phyloP scores from a whole-genome alignment of 1,140 invertebrate species.

The Microvelia longipes region DNA sequence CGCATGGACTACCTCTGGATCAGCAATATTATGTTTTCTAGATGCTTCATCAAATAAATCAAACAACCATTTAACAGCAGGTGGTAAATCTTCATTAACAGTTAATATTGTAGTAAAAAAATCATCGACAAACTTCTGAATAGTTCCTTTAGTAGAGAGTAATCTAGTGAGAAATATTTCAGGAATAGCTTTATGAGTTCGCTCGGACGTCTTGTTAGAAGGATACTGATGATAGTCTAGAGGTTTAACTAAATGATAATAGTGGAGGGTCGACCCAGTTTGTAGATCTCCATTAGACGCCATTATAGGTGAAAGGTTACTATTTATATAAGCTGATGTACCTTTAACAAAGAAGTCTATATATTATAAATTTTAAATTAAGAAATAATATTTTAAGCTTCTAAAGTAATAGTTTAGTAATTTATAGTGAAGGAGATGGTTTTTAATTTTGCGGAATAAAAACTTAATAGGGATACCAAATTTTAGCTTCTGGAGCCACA shows the following conservation, averaged over 20 bases:
- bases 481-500: too few relatives aligned
- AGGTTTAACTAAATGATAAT: conserved; percentile 74
- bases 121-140: conserved; percentile 93
- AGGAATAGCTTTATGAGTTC: conserved; percentile 80
- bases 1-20: conserved; percentile 81
- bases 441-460: background rate
- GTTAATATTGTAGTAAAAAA: conserved; percentile 80
- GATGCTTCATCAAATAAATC: conserved; percentile 87
- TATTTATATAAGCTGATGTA: conserved; percentile 54
- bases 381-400: background rate
- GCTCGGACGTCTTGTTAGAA: conserved; percentile 44
- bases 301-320: conserved; percentile 58
- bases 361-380: conserved; percentile 1
- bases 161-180: conserved; percentile 88
- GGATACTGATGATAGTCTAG: conserved; percentile 44
- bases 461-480: too few relatives aligned
- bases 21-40: conserved; percentile 60
- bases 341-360: conserved; percentile 25
- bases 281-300: conserved; percentile 57
- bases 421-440: background rate
- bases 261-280: conserved; percentile 46
- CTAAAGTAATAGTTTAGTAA: background rate
- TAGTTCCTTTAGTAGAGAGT: conserved; percentile 84
- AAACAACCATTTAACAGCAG: conserved; percentile 88
- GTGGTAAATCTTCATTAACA: conserved; percentile 75